phyloP scores from a whole-genome alignment of 2,888 invertebrate genomes.

The Nomada fucata region DNA sequence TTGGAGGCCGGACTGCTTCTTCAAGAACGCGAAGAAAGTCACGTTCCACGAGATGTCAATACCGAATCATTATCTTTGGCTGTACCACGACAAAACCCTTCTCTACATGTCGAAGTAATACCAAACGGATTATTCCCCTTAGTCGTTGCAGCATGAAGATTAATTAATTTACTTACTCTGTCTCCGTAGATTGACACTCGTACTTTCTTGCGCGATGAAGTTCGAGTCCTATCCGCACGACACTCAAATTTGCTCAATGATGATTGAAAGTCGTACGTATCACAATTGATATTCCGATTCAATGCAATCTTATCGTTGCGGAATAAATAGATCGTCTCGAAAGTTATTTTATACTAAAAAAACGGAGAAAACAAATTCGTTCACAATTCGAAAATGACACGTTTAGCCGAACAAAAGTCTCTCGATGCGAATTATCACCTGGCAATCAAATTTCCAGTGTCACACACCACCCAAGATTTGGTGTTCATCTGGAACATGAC shows the following conservation, averaged over 20 bases:
- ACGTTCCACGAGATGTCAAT: slow-evolving; percentile 98
- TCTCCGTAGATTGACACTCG: slow-evolving; percentile 90
- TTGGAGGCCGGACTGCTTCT: slow-evolving; percentile 97
- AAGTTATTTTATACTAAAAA: too few species aligned
- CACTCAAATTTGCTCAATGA: slow-evolving; percentile 96
- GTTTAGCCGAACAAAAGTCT: too few species aligned
- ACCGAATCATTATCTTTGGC: slow-evolving; percentile 96
- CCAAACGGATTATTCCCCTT: not conserved
- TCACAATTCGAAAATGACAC: too few species aligned
- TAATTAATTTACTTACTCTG: slow-evolving; percentile 59
- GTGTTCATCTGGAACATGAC: slow-evolving; percentile 96
- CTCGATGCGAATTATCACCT: not conserved
- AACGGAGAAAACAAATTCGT: too few species aligned
- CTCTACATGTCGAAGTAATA: slow-evolving; percentile 96
- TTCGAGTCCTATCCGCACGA: slow-evolving; percentile 97
- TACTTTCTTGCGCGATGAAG: slow-evolving; percentile 97
- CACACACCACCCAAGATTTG: slow-evolving; percentile 95
- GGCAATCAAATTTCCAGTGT: slow-evolving; percentile 86
- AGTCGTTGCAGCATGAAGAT: not conserved
- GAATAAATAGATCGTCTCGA: not conserved
- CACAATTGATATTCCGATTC: not conserved
- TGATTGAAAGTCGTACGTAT: slow-evolving; percentile 96
- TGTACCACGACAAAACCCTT: slow-evolving; percentile 95
- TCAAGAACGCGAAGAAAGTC: slow-evolving; percentile 96
- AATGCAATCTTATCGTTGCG: not conserved